Base-by-base conservation (phyloP, 2,888 invertebrate genomes). In the Diploptera punctata region DNA sequence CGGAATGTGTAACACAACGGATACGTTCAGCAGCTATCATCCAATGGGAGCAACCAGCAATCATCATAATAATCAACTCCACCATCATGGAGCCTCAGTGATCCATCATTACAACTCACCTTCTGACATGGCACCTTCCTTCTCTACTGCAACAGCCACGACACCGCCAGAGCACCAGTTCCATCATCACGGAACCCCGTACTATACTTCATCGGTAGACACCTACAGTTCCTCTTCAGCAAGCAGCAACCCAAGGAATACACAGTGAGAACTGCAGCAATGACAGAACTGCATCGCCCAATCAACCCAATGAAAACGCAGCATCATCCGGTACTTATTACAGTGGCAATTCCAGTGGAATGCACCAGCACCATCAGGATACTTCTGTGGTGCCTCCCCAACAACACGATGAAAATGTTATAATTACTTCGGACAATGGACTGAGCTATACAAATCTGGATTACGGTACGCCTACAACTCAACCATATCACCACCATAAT, bases 391-490 rank as follows among this genome's bases (percentile, higher is more conserved):
- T 21, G 4, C 18, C 29, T 3, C 29, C 57, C 21, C 57, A 57
- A 3, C 57, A 57, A 3, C 21, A 44, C 7, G 65, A 65, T 19
- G 47, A 26, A 1, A 65, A 65, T 47, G 74, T 70, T 52, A 93
- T 94, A 60, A 94, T 95, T 77, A 93, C 91, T 80, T 92, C 93
- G 0, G 94, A 94, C 79, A 91, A 94, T 52, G 95, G 95, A 0
- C 85, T 96, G 73, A 94, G 95, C 82, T 96, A 96, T 82, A 95
- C 95, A 0, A 95, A 95, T 81, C 84, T 96, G 78, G 95, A 96
- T 82, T 94, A 94, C 79, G 88, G 88, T 3, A 82, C 82, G 68
- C 81, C 85, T 80, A 87, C 74, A 76, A 71, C 84, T n/a, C 65
- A 43, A 44, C 19, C 1, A 3, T 84, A 78, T 68, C 57, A 80